Evolutionary conservation across 2,888 invertebrate genomes (phyloP), one percentile per base, ranked within the genome.

Genomic region (Watsonalla cultraria): DNA sequence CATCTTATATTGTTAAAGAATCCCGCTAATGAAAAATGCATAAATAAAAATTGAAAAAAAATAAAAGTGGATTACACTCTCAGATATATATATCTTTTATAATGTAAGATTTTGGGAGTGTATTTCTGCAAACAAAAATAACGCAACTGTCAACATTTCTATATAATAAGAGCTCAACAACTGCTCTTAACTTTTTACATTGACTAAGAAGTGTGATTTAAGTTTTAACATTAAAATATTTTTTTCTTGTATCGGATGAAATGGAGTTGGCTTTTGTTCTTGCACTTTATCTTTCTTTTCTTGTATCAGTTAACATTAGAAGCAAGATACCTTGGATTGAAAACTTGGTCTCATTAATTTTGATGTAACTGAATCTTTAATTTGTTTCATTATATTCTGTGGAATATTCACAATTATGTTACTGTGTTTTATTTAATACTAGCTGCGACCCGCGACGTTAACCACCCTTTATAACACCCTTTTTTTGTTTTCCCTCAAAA

Each of bases 11-110:
- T 69, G 68, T 66, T 70, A 73, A 70, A 69, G 65, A 78, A 80
- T 84, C 89, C 88, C 88, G 86, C 82, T 82, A 76, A 78, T 83
- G 83, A 86, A 87, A 81, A 82, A 80, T 70, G 75, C 72, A 73
- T 76, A 74, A 78, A 88, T 86, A 87, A 90, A 90, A 90, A 89
- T 88, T 84, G 86, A 80, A 90, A 90, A 90, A 88, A 55, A 60
- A 62, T 76, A 76, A 86, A 81, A 67, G 87, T 82, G 78, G 86
- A 82, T 72, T 82, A 81, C 81, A 77, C 81, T 74, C 66, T 74
- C 73, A 76, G 75, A 74, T 76, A 76, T 66, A 65, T 65, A 59
- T 65, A 62, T 63, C 70, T 75, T 76, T 73, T 71, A 75, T 76
- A 70, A 74, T 78, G 49, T 77, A 76, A 75, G 76, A 74, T 76